Evolutionary conservation across 2,888 invertebrate species (phyloP), one percentile per base, ranked within the genome.

Genomic region (Megalurothrips usitatus): DNA sequence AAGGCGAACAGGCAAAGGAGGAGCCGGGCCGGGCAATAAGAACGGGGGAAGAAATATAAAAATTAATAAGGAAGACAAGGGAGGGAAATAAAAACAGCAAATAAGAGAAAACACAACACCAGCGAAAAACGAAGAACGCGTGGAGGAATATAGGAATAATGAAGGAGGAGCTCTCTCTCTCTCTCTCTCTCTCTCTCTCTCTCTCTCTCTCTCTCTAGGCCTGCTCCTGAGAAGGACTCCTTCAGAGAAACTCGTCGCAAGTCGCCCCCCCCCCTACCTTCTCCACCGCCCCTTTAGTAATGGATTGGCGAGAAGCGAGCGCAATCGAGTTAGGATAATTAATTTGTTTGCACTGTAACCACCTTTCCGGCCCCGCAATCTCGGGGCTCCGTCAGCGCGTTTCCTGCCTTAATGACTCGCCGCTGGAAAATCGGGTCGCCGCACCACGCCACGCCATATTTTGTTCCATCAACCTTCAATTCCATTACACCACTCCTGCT

Each of bases 391-490:
- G 14, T 52, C 52, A 52, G 52, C 52, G 52, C 52, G 14, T 10
- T 52, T 52, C 3, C 34, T 43, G 34, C 34, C 34, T 43, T 58
- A 58, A 58, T 58, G 58, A 68, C 68, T 23, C 68, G 68, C 68
- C 8, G 68, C 26, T 11, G 26, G 68, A 23, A 75, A 75, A 75
- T 75, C 68, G 68, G 68, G 68, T 75, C 23, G 23, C 23, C 11
- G 4, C 23, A 26, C 58, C 11, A 12, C 23, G 68, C 58, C 52
- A 19, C 58, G 58, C 68, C 68, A 75, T 75, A 75, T 75, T 75
- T 75, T 75, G 68, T 75, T 26, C 68, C 68, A 75, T 75, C 68
- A 75, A 75, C 68, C 68, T 75, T 75, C 68, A 75, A 75, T 75
- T 75, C 68, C 68, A 75, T 75, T 75, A 75, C 68, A 26, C 68